Percentiles rank a stretch among this genome's conserved stretches.
These are phyloP conservation scores for Trichoplax adhaerens DNA, from an alignment of 37 sponge, comb jelly and placozoan species.

Conservation along the genomic window DNA sequence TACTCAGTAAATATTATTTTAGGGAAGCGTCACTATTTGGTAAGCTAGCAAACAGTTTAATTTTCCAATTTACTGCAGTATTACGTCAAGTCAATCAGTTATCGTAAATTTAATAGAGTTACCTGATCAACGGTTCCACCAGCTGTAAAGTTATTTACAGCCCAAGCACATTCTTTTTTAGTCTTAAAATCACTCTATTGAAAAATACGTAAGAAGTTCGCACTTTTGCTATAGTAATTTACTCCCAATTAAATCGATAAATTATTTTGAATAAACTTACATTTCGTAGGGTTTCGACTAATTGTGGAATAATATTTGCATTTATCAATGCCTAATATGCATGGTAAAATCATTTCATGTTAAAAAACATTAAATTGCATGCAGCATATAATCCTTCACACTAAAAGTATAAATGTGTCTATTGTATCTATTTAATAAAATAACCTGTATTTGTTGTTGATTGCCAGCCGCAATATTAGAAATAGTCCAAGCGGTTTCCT, in stretches of 20 bases:
- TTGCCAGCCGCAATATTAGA: conserved; percentile 98
- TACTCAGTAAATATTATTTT: too few species aligned
- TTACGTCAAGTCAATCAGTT: too few species aligned
- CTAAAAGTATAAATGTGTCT: neutral
- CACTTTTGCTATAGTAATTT: neutral
- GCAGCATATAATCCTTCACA: too few species aligned
- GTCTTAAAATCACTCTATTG: conserved; percentile 74
- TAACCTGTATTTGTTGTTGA: conserved; percentile 55
- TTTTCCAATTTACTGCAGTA: too few species aligned
- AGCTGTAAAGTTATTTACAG: conserved; percentile 88
- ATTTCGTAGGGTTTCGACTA: conserved; percentile 45
- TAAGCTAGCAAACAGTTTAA: too few species aligned
- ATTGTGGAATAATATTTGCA: conserved; percentile 46
- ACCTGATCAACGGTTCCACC: conserved; percentile 75
- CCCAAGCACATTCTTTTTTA: conserved; percentile 95
- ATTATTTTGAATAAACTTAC: conserved; percentile 12
- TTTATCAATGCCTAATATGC: conserved; percentile 49
- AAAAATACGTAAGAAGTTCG: neutral
- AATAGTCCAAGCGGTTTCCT: conserved; percentile 97
- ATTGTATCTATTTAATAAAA: neutral
- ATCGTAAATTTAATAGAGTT: neutral
- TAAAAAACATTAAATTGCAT: neutral
- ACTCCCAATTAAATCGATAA: neutral
- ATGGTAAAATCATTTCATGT: conserved; percentile 7
- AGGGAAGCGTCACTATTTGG: too few species aligned